phyloP scores from a whole-genome alignment of 2,113 vertebrate species.

The Callionymus lyra region DNA sequence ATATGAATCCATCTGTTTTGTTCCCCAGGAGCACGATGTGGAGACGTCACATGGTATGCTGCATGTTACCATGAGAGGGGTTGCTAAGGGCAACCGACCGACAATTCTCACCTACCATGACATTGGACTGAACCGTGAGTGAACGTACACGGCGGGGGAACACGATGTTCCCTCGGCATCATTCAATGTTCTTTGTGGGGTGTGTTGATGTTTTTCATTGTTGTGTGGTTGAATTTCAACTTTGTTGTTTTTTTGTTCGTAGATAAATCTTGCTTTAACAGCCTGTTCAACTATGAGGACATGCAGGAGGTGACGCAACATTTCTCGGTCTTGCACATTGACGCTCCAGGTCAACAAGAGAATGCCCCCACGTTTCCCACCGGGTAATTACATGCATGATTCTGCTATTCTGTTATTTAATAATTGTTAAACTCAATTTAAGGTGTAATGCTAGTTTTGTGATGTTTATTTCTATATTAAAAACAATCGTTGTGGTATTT shows the following conservation, averaged over 20 bases:
- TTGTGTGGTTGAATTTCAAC: background rate
- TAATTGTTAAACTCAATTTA: too few relatives aligned
- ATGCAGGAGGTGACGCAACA: conserved; percentile 95
- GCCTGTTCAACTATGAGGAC: conserved; percentile 81
- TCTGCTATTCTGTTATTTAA: too few relatives aligned
- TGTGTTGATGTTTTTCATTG: background rate
- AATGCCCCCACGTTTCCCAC: conserved; percentile 80
- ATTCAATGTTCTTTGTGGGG: background rate
- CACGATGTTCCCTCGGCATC: too few relatives aligned
- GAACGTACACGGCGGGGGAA: background rate
- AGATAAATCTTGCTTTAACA: conserved; percentile 3
- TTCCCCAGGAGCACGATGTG: conserved; percentile 83
- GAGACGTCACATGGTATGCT: conserved; percentile 85
- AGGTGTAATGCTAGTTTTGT: too few relatives aligned
- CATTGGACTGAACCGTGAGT: conserved; percentile 94
- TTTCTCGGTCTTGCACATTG: conserved; percentile 89
- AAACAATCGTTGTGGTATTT: too few relatives aligned
- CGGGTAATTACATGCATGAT: conserved; percentile 73
- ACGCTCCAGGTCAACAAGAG: conserved; percentile 61
- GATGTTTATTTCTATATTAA: too few relatives aligned
- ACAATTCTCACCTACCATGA: conserved; percentile 95
- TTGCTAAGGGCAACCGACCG: conserved; percentile 83
- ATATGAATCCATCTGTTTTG: background rate
- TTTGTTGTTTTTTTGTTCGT: background rate
- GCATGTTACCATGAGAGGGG: conserved; percentile 87